Percentiles rank a stretch among this genome's conserved stretches.
Evolutionary conservation across 2,113 vertebrate genomes (phyloP).

Genomic region (Notiomystis cincta): DNA sequence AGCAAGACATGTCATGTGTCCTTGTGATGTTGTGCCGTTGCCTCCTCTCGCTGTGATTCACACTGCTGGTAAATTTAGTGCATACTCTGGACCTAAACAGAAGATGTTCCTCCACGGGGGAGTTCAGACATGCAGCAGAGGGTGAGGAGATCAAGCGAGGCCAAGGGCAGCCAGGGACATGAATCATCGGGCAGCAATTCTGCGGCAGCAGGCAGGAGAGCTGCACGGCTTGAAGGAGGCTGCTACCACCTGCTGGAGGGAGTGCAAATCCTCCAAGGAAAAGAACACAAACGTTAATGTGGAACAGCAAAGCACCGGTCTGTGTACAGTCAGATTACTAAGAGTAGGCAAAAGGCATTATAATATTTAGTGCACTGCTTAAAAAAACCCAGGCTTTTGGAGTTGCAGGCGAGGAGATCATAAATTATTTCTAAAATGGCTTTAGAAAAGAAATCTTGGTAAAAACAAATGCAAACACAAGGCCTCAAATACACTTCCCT

Average conservation of each 20-base stretch:
- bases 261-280: background rate
- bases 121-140: background rate
- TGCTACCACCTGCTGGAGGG: slow-evolving; percentile 57
- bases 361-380: background rate
- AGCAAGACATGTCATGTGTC: fast-evolving
- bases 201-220: background rate
- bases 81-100: background rate
- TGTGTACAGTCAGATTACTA: fast-evolving
- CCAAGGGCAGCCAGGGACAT: background rate
- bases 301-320: fast-evolving
- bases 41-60: background rate
- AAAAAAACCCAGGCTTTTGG: background rate
- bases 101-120: background rate
- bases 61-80: background rate
- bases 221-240: background rate
- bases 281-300: background rate
- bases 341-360: background rate
- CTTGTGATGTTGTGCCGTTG: background rate
- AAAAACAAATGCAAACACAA: background rate
- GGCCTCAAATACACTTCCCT: background rate
- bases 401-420: background rate
- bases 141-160: background rate
- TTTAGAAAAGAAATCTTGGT: background rate
- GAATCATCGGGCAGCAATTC: background rate
- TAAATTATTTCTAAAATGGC: background rate